phyloP scores from a whole-genome alignment of 1,140 invertebrate genomes.

The Ceratosolen solmsi region DNA sequence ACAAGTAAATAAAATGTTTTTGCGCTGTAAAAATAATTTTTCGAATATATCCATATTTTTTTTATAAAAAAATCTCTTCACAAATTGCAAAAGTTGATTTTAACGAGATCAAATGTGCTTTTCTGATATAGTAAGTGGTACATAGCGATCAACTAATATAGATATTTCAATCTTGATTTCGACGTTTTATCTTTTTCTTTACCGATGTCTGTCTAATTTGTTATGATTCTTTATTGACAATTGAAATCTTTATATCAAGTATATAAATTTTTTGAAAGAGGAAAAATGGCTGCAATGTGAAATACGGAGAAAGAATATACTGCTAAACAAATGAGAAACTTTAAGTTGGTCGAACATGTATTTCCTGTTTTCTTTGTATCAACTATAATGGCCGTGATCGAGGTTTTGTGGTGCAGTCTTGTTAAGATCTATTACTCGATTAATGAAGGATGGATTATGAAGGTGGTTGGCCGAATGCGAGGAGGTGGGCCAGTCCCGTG shows the following conservation, averaged over 20 bases:
- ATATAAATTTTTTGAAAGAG: too few species aligned
- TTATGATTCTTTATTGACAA: too few species aligned
- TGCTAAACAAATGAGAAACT: not conserved
- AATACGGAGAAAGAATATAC: not conserved
- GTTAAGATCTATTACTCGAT: slow-evolving; percentile 13
- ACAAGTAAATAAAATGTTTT: not conserved
- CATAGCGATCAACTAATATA: too few species aligned
- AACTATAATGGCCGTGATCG: not conserved
- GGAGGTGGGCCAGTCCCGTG: slow-evolving; percentile 1
- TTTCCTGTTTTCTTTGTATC: too few species aligned
- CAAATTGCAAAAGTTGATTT: not conserved
- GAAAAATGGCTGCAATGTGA: not conserved
- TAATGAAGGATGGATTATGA: not conserved
- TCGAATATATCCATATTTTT: not conserved
- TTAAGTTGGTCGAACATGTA: not conserved
- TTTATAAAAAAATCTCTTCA: not conserved
- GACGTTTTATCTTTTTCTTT: too few species aligned
- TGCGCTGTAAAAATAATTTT: not conserved
- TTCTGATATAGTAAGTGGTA: not conserved
- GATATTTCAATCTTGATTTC: too few species aligned
- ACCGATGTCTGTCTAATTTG: too few species aligned
- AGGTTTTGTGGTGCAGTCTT: not conserved
- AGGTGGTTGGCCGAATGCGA: not conserved
- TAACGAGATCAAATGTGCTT: not conserved
- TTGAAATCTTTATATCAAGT: too few species aligned